Evolutionary conservation across 1,140 invertebrate genomes (phyloP).

Genomic region (Drosophila truncata): DNA sequence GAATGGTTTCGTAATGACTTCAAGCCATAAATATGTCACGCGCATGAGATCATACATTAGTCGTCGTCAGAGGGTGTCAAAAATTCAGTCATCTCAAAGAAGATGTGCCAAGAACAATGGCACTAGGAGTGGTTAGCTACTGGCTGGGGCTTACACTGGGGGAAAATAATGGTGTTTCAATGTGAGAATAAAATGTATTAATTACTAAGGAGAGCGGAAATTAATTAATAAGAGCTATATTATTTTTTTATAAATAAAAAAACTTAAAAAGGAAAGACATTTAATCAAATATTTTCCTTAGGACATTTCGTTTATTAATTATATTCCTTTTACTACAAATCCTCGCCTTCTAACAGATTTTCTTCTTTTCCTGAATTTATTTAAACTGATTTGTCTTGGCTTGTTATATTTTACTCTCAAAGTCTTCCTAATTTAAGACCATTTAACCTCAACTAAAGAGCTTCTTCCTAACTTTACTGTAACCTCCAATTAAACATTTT

Average conservation of each 20-base stretch:
- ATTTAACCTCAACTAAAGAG: background rate
- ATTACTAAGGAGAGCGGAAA: background rate
- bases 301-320: background rate
- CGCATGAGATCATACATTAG: constrained; percentile 42
- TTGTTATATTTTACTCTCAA: background rate
- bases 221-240: too few relatives aligned
- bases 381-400: background rate
- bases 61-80: constrained; percentile 9
- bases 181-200: too few relatives aligned
- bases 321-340: background rate
- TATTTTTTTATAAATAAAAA: too few relatives aligned
- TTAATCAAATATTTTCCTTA: background rate
- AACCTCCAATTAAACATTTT: background rate
- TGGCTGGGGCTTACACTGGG: background rate
- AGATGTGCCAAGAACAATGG: constrained; percentile 10
- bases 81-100: constrained; percentile 23
- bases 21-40: constrained; percentile 26
- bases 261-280: background rate
- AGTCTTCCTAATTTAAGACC: background rate
- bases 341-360: background rate
- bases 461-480: background rate
- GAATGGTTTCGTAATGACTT: constrained; percentile 32
- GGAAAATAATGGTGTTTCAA: background rate
- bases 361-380: background rate
- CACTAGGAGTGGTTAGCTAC: constrained; percentile 5